A percentile compares a stretch with the other conserved stretches of the same genome.
Evolutionary conservation across 2,888 invertebrate species (phyloP).

Genomic region (Athrips mouffetella): DNA sequence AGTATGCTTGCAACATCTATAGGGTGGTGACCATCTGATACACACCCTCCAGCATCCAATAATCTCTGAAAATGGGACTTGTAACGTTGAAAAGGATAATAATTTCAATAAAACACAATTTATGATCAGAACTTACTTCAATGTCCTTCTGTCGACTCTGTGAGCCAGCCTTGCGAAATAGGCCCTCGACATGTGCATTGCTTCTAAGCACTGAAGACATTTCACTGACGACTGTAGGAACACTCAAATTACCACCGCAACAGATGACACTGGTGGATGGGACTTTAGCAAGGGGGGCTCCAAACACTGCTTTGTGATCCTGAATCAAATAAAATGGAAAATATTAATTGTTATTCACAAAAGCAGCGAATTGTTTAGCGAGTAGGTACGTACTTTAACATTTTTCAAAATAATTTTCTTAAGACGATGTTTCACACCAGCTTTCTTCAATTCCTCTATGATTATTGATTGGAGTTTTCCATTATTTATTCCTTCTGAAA

Average conservation of each 20-base stretch:
- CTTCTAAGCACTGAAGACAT: constrained; percentile 83
- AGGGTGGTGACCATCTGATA: constrained; percentile 85
- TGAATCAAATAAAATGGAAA: constrained; percentile 30
- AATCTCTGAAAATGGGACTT: constrained; percentile 63
- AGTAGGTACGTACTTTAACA: constrained; percentile 69
- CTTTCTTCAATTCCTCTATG: constrained; percentile 81
- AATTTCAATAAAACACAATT: not conserved
- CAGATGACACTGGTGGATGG: constrained; percentile 77
- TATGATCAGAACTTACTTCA: constrained; percentile 78
- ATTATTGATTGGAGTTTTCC: constrained; percentile 76
- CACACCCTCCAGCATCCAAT: constrained; percentile 83
- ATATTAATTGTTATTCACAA: not conserved
- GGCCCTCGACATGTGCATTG: constrained; percentile 86
- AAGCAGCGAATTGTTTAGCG: not conserved
- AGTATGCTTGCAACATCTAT: constrained; percentile 92
- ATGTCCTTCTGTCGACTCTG: constrained; percentile 89
- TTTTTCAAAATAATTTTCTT: constrained; percentile 81
- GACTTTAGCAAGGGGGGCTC: constrained; percentile 67
- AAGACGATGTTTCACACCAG: constrained; percentile 84
- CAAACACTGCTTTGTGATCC: constrained; percentile 72
- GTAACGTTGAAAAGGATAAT: not conserved
- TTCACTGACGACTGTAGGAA: constrained; percentile 85
- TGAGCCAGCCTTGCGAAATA: constrained; percentile 94
- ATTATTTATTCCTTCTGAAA: constrained; percentile 72
- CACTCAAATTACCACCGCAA: constrained; percentile 83